Evolutionary conservation across 1,140 invertebrate species (phyloP).

Genomic region (Heliconius hewitsoni): DNA sequence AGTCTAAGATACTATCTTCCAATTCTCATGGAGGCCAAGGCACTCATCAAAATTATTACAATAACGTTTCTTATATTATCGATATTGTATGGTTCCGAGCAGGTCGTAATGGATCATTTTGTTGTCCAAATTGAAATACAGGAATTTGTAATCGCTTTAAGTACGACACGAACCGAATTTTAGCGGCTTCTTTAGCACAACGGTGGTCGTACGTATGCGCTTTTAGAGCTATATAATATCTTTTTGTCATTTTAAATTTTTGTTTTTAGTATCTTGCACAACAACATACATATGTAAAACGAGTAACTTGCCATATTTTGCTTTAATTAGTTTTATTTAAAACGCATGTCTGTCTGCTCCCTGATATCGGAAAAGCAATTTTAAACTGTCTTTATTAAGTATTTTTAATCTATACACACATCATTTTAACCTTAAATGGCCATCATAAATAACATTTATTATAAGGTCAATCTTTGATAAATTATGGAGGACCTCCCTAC

Average conservation of each 20-base stretch:
- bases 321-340: neutral
- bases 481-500: constrained; percentile 21
- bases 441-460: constrained; percentile 33
- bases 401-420: neutral
- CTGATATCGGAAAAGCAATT: neutral
- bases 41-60: constrained; percentile 38
- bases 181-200: constrained; percentile 37
- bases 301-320: neutral
- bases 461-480: constrained; percentile 29
- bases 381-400: neutral
- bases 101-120: constrained; percentile 38
- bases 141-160: constrained; percentile 39
- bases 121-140: constrained; percentile 39
- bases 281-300: constrained; percentile 5
- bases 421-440: neutral
- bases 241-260: constrained; percentile 20
- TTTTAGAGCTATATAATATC: constrained; percentile 26
- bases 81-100: constrained; percentile 26
- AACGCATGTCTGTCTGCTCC: neutral
- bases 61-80: constrained; percentile 41
- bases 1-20: constrained; percentile 4
- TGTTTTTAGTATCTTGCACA: neutral
- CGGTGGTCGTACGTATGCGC: constrained; percentile 27
- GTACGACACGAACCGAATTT: constrained; percentile 36
- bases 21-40: constrained; percentile 26